Percentiles rank a stretch among this genome's conserved stretches.
Evolutionary conservation across 2,888 invertebrate species (phyloP).

Genomic region (Halictus quadricinctus): DNA sequence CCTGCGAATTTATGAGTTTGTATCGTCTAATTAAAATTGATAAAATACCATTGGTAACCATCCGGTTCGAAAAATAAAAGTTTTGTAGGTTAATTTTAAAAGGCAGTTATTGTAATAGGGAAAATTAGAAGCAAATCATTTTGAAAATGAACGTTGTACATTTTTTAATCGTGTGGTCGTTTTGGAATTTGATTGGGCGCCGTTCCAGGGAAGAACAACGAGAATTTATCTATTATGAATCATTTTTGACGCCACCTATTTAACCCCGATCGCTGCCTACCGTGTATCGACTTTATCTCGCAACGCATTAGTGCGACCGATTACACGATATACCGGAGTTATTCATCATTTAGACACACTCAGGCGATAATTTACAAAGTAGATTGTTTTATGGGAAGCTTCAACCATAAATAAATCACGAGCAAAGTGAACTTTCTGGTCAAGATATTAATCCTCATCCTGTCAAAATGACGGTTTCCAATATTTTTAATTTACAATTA

Average conservation of each 20-base stretch:
- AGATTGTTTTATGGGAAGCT: neutral
- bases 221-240: constrained; percentile 62
- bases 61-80: too few relatives aligned
- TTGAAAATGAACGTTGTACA: neutral
- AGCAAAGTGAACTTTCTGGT: neutral
- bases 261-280: constrained; percentile 55
- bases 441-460: neutral
- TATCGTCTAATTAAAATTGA: too few relatives aligned
- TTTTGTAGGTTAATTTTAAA: too few relatives aligned
- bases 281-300: constrained; percentile 57
- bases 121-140: neutral
- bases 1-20: too few relatives aligned
- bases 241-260: constrained; percentile 57
- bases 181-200: neutral
- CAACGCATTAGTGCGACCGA: constrained; percentile 35
- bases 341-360: constrained; percentile 29
- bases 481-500: too few relatives aligned
- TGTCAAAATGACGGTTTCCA: too few relatives aligned
- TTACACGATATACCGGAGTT: constrained; percentile 47
- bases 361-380: constrained; percentile 6
- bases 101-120: too few relatives aligned
- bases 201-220: neutral
- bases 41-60: too few relatives aligned
- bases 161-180: neutral
- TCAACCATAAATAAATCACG: neutral